A percentile compares a stretch with the other conserved stretches of the same genome.
phyloP scores from a whole-genome alignment of 2,888 invertebrate species.

The Eupeodes luniger region DNA sequence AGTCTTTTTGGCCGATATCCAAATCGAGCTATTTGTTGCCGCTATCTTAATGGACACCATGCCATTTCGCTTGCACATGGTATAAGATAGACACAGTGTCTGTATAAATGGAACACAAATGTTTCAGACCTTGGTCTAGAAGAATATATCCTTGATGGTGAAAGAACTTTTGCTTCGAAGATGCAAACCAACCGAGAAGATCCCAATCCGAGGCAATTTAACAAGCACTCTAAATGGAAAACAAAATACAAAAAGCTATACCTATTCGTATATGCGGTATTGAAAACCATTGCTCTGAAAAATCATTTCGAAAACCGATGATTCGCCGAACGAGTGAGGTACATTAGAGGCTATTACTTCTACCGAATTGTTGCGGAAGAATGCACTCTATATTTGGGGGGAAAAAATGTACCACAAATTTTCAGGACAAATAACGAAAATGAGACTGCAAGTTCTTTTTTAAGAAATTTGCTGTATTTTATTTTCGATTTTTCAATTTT shows the following conservation, averaged over 20 bases:
- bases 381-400: conserved; percentile 37
- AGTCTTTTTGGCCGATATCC: conserved; percentile 74
- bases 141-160: conserved; percentile 62
- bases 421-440: conserved; percentile 24
- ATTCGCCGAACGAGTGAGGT: conserved; percentile 37
- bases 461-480: neutral
- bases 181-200: conserved; percentile 59
- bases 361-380: conserved; percentile 51
- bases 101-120: conserved; percentile 27
- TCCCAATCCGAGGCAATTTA: conserved; percentile 56
- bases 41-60: conserved; percentile 76
- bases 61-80: conserved; percentile 53
- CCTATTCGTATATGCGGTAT: conserved; percentile 15
- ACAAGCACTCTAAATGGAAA: conserved; percentile 62
- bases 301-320: conserved; percentile 61
- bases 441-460: conserved; percentile 4
- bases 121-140: conserved; percentile 34
- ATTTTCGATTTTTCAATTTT: neutral
- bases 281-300: conserved; percentile 68
- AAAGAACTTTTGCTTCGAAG: conserved; percentile 61
- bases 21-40: conserved; percentile 78
- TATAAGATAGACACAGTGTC: conserved; percentile 20
- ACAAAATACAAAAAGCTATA: conserved; percentile 23
- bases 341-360: conserved; percentile 67
- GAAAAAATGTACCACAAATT: conserved; percentile 30